A percentile compares a stretch with the other conserved stretches of the same genome.
Evolutionary conservation across 2,797 vertebrate genomes (phyloP).

Genomic region (Carcharodon carcharias): DNA sequence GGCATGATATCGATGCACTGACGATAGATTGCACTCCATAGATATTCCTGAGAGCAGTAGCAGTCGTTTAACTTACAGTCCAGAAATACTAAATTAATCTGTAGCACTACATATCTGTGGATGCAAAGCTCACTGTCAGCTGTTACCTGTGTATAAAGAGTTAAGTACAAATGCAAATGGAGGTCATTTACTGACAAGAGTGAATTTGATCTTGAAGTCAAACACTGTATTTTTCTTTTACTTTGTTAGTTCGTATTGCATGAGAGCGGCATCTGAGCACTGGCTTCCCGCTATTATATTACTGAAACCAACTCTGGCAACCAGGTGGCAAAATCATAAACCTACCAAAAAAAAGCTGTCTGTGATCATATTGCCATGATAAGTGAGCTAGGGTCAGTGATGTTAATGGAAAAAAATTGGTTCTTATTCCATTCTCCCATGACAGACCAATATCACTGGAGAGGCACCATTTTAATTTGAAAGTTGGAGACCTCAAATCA

Average conservation of each 20-base stretch:
- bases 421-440: not conserved
- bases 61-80: not conserved
- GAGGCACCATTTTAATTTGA: not conserved
- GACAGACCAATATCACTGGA: not conserved
- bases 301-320: not conserved
- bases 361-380: not conserved
- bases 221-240: not conserved
- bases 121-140: not conserved
- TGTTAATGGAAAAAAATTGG: not conserved
- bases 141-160: not conserved
- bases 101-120: not conserved
- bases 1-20: not conserved
- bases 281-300: not conserved
- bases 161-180: not conserved
- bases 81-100: not conserved
- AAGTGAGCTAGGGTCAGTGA: not conserved
- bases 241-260: not conserved
- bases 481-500: not conserved
- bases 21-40: not conserved
- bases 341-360: not conserved
- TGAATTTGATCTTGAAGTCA: not conserved
- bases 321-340: not conserved
- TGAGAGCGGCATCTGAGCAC: not conserved
- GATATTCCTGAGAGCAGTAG: not conserved
- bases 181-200: not conserved